phyloP scores from a whole-genome alignment of 1,140 invertebrate genomes.

The Caerostris darwini region DNA sequence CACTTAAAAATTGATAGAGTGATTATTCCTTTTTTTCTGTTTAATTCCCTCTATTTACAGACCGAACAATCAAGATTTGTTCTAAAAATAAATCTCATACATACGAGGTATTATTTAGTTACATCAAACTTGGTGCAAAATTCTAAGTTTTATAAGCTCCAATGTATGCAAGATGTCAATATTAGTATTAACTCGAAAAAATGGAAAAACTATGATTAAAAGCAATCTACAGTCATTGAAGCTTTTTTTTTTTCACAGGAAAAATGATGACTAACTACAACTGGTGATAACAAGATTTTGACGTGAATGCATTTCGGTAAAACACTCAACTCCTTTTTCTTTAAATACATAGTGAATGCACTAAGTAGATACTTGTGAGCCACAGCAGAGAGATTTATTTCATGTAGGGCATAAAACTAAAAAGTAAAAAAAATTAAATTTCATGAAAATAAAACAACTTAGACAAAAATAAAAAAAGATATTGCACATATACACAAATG shows the following conservation, averaged over 20 bases:
- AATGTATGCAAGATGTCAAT: slow-evolving; percentile 52
- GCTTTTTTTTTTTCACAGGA: slow-evolving; percentile 36
- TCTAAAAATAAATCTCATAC: slow-evolving; percentile 63
- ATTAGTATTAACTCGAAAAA: slow-evolving; percentile 34
- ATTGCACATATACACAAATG: too few species aligned
- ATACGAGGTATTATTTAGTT: slow-evolving; percentile 33
- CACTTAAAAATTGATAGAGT: too few species aligned
- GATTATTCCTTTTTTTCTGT: background rate
- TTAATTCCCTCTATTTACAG: slow-evolving; percentile 29
- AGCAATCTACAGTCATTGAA: slow-evolving; percentile 35
- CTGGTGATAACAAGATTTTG: slow-evolving; percentile 60
- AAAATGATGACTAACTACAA: slow-evolving; percentile 63
- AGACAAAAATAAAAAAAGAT: too few species aligned
- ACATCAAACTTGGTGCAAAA: slow-evolving; percentile 59
- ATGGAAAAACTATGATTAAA: slow-evolving; percentile 38
- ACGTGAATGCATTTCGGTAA: slow-evolving; percentile 55
- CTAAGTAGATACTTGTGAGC: slow-evolving; percentile 54
- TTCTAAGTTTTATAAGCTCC: slow-evolving; percentile 66
- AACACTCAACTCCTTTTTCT: slow-evolving; percentile 22
- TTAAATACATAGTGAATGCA: slow-evolving; percentile 46
- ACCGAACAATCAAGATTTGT: slow-evolving; percentile 22
- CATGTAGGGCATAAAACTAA: slow-evolving; percentile 69
- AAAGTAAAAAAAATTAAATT: background rate
- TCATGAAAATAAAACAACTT: too few species aligned
- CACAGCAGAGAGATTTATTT: background rate